Evolutionary conservation across 2,888 invertebrate species (phyloP).

Genomic region (Perdita meconis): DNA sequence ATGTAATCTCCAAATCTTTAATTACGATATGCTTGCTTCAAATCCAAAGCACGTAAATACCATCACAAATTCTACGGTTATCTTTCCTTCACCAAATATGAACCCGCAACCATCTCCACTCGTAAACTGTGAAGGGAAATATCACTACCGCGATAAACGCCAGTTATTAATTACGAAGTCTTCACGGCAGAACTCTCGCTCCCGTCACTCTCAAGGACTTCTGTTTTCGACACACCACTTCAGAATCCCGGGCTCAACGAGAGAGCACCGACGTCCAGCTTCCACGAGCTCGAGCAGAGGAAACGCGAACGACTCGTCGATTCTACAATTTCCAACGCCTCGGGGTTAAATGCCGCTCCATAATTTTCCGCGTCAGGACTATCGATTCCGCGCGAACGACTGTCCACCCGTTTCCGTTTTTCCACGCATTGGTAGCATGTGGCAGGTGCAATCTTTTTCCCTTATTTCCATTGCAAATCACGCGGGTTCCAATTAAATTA

Average conservation of each 20-base stretch:
- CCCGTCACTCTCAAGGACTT: background rate
- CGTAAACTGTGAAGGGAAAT: too few species aligned
- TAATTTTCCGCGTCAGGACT: background rate
- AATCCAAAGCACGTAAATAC: too few species aligned
- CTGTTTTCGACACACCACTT: background rate
- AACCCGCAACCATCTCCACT: too few species aligned
- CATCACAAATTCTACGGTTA: too few species aligned
- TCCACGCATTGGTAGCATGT: too few species aligned
- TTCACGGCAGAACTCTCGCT: background rate
- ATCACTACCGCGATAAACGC: background rate
- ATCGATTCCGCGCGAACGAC: background rate
- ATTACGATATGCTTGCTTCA: too few species aligned
- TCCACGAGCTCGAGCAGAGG: background rate
- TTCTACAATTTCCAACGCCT: too few species aligned
- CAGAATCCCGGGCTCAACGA: background rate
- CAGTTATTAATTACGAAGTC: background rate
- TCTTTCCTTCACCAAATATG: background rate
- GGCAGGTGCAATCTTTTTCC: too few species aligned
- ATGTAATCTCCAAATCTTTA: too few species aligned
- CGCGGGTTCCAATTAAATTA: constrained; percentile 27
- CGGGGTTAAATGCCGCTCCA: background rate
- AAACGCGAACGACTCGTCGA: background rate
- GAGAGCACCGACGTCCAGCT: background rate
- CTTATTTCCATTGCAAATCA: constrained; percentile 48
- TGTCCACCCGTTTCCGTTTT: background rate